Conservation (phyloP, 2,888 invertebrate genomes). For the Andrena fulva region DNA sequence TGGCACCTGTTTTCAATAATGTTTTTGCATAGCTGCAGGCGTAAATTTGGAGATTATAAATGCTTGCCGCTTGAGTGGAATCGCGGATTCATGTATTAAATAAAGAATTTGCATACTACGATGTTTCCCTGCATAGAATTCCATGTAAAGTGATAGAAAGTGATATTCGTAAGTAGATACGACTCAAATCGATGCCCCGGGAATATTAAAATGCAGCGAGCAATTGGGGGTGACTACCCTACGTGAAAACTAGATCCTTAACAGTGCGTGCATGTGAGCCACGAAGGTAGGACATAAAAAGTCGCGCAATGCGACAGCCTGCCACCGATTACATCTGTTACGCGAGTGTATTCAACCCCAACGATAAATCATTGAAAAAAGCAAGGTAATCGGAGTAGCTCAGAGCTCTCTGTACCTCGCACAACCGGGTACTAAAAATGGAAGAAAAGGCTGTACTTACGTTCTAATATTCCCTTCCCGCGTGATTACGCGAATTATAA, state of each 20-base stretch:
- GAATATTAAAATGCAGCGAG: constrained; percentile 11
- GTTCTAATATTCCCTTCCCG: too few relatives aligned
- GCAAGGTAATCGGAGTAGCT: too few relatives aligned
- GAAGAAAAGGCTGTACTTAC: too few relatives aligned
- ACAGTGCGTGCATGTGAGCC: constrained; percentile 22
- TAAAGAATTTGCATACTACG: too few relatives aligned
- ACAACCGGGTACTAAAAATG: too few relatives aligned
- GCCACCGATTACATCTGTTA: constrained; percentile 33
- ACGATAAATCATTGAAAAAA: constrained; percentile 4
- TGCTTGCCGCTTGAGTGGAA: neutral
- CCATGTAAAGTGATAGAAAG: neutral
- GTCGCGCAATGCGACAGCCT: constrained; percentile 49
- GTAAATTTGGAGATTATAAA: neutral
- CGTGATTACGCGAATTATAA: too few relatives aligned
- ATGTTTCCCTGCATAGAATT: neutral
- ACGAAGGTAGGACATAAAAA: constrained; percentile 34
- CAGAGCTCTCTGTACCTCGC: too few relatives aligned
- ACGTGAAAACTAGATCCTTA: constrained; percentile 15
- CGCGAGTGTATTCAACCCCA: constrained; percentile 13
- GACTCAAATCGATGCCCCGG: neutral
- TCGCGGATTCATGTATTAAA: too few relatives aligned
- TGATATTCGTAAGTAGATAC: neutral
- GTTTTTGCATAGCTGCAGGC: neutral
- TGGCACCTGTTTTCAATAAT: too few relatives aligned
- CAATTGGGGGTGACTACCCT: constrained; percentile 13